phyloP scores from a whole-genome alignment of 1,140 invertebrate genomes.

The Helicoverpa armigera region DNA sequence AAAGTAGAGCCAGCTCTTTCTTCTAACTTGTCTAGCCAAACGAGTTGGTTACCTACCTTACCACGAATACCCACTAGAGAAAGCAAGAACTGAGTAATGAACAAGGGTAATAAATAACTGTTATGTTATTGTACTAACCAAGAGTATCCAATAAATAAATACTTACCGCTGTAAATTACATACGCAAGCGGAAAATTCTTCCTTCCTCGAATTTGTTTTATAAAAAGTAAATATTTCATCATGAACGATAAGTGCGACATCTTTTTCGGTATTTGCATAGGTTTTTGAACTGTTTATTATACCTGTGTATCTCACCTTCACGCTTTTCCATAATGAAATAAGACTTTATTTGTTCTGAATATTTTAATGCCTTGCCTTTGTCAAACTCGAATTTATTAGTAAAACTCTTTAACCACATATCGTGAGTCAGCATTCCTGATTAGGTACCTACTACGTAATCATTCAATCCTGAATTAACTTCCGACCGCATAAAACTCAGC shows the following conservation, averaged over 20 bases:
- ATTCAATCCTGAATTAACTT: too few species aligned
- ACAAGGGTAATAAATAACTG: constrained; percentile 11
- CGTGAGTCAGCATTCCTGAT: too few species aligned
- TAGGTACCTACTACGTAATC: too few species aligned
- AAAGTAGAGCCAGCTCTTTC: constrained; percentile 5
- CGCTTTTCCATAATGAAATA: constrained; percentile 13
- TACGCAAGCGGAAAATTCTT: background rate
- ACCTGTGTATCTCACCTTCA: constrained; percentile 22
- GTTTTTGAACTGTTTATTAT: constrained; percentile 27
- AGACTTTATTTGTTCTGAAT: background rate
- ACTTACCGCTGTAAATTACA: background rate
- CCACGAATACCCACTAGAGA: constrained; percentile 6
- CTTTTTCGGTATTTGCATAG: background rate
- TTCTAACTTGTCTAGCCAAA: constrained; percentile 4
- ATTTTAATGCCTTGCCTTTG: background rate
- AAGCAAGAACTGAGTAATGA: background rate
- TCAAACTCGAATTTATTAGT: background rate
- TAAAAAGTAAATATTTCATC: background rate
- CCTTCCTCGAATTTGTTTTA: background rate
- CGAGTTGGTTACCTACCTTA: constrained; percentile 2
- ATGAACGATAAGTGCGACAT: background rate
- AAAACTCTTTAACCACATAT: background rate
- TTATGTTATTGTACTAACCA: background rate
- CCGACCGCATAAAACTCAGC: too few species aligned
- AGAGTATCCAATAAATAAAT: background rate